Evolutionary conservation across 2,797 vertebrate genomes (phyloP).

Genomic region (Bryconaethiops microstoma): DNA sequence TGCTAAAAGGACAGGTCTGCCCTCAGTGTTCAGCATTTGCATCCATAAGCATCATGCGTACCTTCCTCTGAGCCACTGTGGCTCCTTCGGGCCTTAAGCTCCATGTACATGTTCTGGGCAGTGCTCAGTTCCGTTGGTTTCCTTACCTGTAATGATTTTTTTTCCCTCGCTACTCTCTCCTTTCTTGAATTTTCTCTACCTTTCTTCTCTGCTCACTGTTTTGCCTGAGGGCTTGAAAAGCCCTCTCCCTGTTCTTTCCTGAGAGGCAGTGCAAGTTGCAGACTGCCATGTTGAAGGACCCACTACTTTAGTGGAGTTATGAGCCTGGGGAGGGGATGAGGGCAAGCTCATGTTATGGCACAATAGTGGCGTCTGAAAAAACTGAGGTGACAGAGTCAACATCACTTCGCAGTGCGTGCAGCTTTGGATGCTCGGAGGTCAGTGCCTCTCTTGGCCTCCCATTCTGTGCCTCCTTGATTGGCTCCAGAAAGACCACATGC

Average conservation of each 20-base stretch:
- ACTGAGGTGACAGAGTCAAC: conserved; percentile 83
- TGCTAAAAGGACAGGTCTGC: conserved; percentile 66
- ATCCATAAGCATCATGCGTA: conserved; percentile 54
- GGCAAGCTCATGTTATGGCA: conserved; percentile 72
- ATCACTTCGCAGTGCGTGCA: conserved; percentile 76
- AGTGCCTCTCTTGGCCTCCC: conserved; percentile 81
- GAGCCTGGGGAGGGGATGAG: conserved; percentile 24
- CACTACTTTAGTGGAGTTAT: conserved; percentile 40
- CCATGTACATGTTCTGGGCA: conserved; percentile 28
- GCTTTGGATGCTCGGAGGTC: conserved; percentile 71
- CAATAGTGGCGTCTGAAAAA: conserved; percentile 84
- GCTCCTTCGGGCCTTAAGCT: conserved; percentile 47
- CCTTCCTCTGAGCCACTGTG: conserved; percentile 27
- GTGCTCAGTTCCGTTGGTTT: conserved; percentile 38
- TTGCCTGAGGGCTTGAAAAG: conserved; percentile 27
- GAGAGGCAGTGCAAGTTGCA: conserved; percentile 49
- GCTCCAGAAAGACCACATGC: conserved; percentile 95
- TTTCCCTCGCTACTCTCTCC: conserved; percentile 23
- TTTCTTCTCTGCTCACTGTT: conserved; percentile 40
- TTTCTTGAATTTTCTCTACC: conserved; percentile 26
- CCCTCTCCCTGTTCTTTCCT: conserved; percentile 48
- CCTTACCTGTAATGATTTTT: conserved; percentile 14
- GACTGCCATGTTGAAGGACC: conserved; percentile 34
- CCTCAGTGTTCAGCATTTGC: conserved; percentile 44
- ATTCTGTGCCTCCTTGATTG: conserved; percentile 84